Conservation (phyloP, 2,888 invertebrate genomes). For the Chesias legatella region DNA sequence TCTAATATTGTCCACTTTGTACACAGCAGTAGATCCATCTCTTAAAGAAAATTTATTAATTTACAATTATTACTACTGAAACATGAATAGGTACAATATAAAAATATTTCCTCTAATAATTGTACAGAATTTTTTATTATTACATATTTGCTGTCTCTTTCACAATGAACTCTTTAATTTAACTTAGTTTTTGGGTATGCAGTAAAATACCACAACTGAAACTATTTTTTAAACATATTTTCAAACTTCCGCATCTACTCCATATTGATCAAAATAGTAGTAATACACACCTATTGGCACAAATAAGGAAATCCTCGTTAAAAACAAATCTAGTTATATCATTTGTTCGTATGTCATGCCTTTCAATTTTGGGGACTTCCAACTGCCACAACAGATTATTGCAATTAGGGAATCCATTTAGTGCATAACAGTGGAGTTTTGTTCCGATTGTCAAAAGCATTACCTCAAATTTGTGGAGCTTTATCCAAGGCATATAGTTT, state of each 20-base stretch:
- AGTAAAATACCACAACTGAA: too few relatives aligned
- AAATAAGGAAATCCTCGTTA: constrained; percentile 50
- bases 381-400: constrained; percentile 46
- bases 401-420: constrained; percentile 43
- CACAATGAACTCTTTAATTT: too few relatives aligned
- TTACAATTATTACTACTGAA: too few relatives aligned
- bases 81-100: too few relatives aligned
- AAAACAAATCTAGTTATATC: constrained; percentile 68
- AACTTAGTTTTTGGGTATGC: too few relatives aligned
- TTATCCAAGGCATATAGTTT: constrained; percentile 71
- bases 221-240: too few relatives aligned
- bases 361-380: constrained; percentile 51
- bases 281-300: constrained; percentile 64
- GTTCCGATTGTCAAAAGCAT: constrained; percentile 56
- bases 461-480: constrained; percentile 44
- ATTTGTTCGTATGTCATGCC: constrained; percentile 64
- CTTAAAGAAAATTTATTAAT: constrained; percentile 39
- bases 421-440: constrained; percentile 48
- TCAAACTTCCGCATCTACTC: too few relatives aligned
- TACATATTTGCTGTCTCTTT: too few relatives aligned
- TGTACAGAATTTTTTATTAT: too few relatives aligned
- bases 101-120: too few relatives aligned
- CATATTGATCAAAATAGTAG: too few relatives aligned
- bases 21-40: constrained; percentile 61
- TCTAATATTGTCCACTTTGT: constrained; percentile 35